These are phyloP conservation scores for Caracal caracal DNA, from an alignment of 2,113 vertebrate species.

Conservation along the genomic window DNA sequence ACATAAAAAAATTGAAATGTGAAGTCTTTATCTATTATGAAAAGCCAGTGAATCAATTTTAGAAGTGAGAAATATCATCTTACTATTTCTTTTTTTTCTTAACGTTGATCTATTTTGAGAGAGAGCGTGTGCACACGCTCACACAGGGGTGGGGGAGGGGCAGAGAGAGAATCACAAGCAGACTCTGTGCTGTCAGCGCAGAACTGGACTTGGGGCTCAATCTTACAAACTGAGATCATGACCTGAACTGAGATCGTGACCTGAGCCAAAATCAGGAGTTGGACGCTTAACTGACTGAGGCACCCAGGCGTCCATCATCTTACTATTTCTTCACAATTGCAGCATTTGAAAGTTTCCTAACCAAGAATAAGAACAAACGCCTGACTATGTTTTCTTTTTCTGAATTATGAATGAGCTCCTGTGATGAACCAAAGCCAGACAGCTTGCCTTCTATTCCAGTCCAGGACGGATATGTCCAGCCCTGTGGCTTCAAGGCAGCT, in stretches of 20 bases:
- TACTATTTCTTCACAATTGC: not conserved
- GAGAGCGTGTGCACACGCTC: no score
- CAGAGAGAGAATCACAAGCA: no score
- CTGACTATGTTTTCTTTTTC: constrained; percentile 1
- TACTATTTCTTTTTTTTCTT: not conserved
- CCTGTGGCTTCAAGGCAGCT: not conserved
- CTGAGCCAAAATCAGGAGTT: no score
- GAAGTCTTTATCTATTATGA: not conserved
- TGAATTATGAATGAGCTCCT: not conserved
- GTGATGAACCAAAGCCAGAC: constrained; percentile 10
- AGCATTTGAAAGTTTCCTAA: not conserved
- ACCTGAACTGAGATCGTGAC: no score
- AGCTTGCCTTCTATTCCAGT: not conserved
- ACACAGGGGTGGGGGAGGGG: no score
- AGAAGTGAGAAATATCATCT: not conserved
- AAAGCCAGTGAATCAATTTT: not conserved
- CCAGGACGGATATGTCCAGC: not conserved
- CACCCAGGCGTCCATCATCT: not conserved
- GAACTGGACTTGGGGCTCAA: no score
- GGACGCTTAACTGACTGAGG: no score
- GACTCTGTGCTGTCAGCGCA: no score
- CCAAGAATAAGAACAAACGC: not conserved
- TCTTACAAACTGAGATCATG: no score
- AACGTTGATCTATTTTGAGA: not conserved
- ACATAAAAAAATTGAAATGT: not conserved